Percentiles rank a stretch among this genome's conserved stretches.
Evolutionary conservation across 1,140 invertebrate genomes (phyloP).

Genomic region (Aphis gossypii): DNA sequence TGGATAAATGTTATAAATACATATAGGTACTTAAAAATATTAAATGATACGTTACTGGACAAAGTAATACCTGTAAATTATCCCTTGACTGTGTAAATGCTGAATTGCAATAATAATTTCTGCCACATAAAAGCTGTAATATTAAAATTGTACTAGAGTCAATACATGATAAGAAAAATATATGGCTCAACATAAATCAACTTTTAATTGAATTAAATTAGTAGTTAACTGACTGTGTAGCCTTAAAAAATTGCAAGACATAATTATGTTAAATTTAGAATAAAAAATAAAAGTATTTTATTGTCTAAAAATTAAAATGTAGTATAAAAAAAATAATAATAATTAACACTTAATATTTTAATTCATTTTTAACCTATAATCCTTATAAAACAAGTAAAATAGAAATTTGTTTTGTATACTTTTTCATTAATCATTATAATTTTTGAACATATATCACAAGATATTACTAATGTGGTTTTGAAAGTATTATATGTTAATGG

Average conservation of each 20-base stretch:
- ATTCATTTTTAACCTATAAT: neutral
- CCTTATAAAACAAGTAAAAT: neutral
- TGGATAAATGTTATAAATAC: neutral
- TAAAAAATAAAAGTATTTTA: neutral
- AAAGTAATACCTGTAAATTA: constrained; percentile 79
- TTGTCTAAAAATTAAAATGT: neutral
- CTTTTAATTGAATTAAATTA: neutral
- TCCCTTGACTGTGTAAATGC: constrained; percentile 94
- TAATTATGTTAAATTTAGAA: neutral
- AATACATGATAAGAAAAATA: neutral
- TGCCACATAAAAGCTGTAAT: constrained; percentile 92
- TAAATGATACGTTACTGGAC: neutral
- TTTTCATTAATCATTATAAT: neutral
- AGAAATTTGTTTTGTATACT: neutral
- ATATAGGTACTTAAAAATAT: neutral
- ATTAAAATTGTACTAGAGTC: neutral
- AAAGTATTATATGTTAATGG: neutral
- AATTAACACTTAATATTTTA: neutral
- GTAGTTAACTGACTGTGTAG: neutral
- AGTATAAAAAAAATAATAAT: neutral
- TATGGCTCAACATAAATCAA: neutral
- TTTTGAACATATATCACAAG: neutral
- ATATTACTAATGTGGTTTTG: neutral
- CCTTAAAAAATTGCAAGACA: neutral
- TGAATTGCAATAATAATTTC: constrained; percentile 97